These are phyloP conservation scores for Burhinus bistriatus DNA, from an alignment of 2,113 vertebrate species.

Conservation along the genomic window DNA sequence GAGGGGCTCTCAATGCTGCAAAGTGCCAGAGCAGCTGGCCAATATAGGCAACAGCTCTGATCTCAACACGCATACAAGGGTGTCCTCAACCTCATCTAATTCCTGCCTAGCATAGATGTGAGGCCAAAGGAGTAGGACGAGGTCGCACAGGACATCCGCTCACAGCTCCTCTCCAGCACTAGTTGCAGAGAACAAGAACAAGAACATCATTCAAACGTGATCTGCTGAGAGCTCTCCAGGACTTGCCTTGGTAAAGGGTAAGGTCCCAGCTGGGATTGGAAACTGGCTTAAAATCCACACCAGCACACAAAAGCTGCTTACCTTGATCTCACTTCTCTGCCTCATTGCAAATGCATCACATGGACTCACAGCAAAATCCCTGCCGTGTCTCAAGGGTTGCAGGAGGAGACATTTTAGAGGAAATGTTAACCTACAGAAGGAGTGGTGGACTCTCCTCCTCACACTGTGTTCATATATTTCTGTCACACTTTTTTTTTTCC, in stretches of 20 bases:
- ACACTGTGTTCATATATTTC: not conserved
- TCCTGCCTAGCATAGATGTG: fast-evolving
- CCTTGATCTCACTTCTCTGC: not conserved
- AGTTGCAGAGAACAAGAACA: not conserved
- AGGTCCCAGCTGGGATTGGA: not conserved
- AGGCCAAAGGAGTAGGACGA: not conserved
- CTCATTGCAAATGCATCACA: not conserved
- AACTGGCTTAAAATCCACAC: not conserved
- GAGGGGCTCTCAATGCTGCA: not conserved
- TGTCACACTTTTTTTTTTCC: no score
- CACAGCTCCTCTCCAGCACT: not conserved
- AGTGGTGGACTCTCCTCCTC: not conserved
- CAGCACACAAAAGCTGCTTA: not conserved
- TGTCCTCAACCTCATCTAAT: not conserved
- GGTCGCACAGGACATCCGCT: not conserved
- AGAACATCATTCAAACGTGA: fast-evolving
- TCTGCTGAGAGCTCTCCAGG: not conserved
- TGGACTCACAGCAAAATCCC: not conserved
- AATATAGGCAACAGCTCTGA: not conserved
- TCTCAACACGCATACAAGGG: fast-evolving
- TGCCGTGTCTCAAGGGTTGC: fast-evolving
- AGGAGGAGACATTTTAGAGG: not conserved
- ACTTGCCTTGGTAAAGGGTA: not conserved
- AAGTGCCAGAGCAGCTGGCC: not conserved
- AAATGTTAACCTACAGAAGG: not conserved